A percentile compares a stretch with the other conserved stretches of the same genome.
Conservation (phyloP, 2,113 vertebrate genomes). For the Grus americana region DNA sequence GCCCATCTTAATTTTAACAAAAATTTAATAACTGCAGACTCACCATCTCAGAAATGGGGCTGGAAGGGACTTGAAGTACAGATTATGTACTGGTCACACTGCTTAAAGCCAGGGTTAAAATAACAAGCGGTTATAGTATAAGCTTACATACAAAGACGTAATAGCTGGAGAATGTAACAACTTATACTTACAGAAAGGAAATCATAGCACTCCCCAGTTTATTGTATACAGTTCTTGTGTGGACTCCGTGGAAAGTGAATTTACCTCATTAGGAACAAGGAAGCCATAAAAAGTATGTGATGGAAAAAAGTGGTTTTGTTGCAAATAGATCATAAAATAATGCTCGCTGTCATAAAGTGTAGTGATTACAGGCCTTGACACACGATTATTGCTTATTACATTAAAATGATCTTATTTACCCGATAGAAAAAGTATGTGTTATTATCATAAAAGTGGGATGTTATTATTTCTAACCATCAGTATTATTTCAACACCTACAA, state of each 20-base stretch:
- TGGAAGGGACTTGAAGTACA: neutral
- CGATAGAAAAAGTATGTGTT: neutral
- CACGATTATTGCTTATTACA: neutral
- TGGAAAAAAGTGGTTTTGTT: neutral
- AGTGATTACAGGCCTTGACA: neutral
- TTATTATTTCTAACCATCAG: neutral
- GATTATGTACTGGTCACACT: neutral
- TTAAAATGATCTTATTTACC: neutral
- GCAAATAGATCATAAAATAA: neutral
- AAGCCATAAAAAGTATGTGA: neutral
- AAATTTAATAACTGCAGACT: neutral
- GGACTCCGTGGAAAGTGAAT: neutral
- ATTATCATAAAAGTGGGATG: neutral
- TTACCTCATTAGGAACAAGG: neutral
- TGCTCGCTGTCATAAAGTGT: neutral
- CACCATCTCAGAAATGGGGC: neutral
- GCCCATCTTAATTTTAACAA: neutral
- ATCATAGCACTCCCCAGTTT: neutral
- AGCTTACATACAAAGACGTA: neutral
- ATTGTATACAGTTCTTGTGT: neutral
- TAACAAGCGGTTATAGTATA: neutral
- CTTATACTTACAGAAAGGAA: neutral
- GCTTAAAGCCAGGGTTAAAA: neutral
- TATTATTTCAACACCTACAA: neutral
- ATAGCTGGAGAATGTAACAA: neutral